Evolutionary conservation across 1,140 invertebrate genomes (phyloP).

Genomic region (Macrobrachium nipponense): DNA sequence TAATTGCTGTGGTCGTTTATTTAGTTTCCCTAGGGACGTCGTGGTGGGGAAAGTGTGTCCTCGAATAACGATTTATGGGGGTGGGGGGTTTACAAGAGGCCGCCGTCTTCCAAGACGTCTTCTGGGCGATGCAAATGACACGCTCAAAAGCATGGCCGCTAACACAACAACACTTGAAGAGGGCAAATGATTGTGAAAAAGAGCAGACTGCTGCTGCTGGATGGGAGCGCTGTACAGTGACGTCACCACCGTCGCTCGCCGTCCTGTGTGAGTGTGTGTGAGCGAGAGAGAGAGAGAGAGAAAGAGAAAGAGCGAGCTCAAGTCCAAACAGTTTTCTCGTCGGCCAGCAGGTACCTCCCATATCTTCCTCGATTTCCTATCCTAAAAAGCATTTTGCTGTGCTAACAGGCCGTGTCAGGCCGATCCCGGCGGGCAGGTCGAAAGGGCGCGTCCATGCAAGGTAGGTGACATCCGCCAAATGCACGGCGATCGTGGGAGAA

Average conservation of each 20-base stretch:
- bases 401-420: background rate
- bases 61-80: too few relatives aligned
- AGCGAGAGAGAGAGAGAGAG: too few relatives aligned
- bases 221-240: constrained; percentile 2
- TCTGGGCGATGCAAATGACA: too few relatives aligned
- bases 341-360: constrained; percentile 6
- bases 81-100: too few relatives aligned
- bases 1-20: background rate
- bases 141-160: background rate
- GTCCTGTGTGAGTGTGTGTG: constrained; percentile 1
- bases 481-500: background rate
- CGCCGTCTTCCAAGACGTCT: background rate
- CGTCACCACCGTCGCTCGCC: constrained; percentile 7
- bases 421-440: background rate
- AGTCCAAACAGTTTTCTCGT: constrained; percentile 23
- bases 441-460: background rate
- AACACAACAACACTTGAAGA: constrained; percentile 3
- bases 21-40: too few relatives aligned
- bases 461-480: background rate
- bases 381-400: background rate
- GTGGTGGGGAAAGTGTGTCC: too few relatives aligned
- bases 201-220: constrained; percentile 3
- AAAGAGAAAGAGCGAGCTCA: background rate
- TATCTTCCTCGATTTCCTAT: constrained; percentile 6
- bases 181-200: constrained; percentile 22